Base-by-base conservation (phyloP, 2,797 vertebrate species). In the Microchirus variegatus region DNA sequence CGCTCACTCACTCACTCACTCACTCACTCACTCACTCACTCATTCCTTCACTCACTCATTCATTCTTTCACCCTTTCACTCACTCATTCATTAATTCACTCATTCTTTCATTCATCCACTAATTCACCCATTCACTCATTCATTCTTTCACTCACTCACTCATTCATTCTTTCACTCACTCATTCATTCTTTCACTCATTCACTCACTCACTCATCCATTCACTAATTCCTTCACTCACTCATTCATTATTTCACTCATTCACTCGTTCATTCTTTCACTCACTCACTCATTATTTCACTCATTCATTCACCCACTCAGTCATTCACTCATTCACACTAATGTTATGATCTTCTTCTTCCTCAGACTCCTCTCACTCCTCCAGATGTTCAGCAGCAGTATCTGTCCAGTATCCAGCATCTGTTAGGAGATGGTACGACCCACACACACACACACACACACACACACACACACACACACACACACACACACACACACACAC, bases 381-480 rank as follows among this genome's bases (percentile, higher is more conserved):
- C 96, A 8, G 96, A 98, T 17, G 96, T 99, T 46, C 97, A 99
- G 79, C 96, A 99, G 84, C 96, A 98, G 67, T 99, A 99, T 87
- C 90, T 99, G 76, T 98, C 97, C 58, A 99, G 97, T 71, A 98
- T 99, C 83, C 96, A 99, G 35, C 96, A 99, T 77, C 95, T 99
- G 5, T 90, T 99, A 44, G 97, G 97, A 91, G 96, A 97, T 9
- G 97, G 97, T 98, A 90, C 68, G 89, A 46, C 6, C 15, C 42
- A 16, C 10, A 13, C 15, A n/a, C 12, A 0, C 47, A 0, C 5
- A 15, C 9, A 22, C 22, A 22, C 22, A 22, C 22, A 22, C 22
- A 31, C 47, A 12, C n/a, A n/a, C n/a, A 46, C 6, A 5, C 42
- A 16, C 10, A 13, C 15, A n/a, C 12, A 0, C 47, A 0, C 5